Evolutionary conservation across 2,797 vertebrate species (phyloP).

Genomic region (Girardinus metallicus): DNA sequence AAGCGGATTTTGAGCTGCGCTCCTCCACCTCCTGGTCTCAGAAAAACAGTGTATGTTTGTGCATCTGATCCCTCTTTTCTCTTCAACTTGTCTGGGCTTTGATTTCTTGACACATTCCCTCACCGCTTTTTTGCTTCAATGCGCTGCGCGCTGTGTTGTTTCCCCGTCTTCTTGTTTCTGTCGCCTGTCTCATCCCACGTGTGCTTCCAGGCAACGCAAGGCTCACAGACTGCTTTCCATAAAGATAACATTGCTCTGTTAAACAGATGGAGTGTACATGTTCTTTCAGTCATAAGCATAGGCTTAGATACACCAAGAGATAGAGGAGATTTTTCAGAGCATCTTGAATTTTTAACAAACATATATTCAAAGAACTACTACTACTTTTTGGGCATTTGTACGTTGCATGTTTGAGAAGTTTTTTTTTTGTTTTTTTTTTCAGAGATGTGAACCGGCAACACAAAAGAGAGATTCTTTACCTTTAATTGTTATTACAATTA

Average conservation of each 20-base stretch:
- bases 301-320: slow-evolving; percentile 59
- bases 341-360: slow-evolving; percentile 54
- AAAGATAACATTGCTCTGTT: slow-evolving; percentile 71
- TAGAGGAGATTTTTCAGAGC: slow-evolving; percentile 51
- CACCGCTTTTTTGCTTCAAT: slow-evolving; percentile 82
- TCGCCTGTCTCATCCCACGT: slow-evolving; percentile 81
- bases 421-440: neutral
- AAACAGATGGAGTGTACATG: slow-evolving; percentile 74
- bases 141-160: slow-evolving; percentile 77
- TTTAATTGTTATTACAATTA: slow-evolving; percentile 2
- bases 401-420: slow-evolving; percentile 29
- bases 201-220: slow-evolving; percentile 73
- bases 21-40: slow-evolving; percentile 66
- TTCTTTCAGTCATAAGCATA: slow-evolving; percentile 67
- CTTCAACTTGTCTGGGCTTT: slow-evolving; percentile 84
- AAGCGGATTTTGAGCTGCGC: slow-evolving; percentile 63
- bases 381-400: slow-evolving; percentile 21
- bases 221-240: slow-evolving; percentile 75
- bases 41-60: slow-evolving; percentile 71
- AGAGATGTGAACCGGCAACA: neutral
- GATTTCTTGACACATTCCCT: slow-evolving; percentile 84
- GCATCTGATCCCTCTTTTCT: slow-evolving; percentile 75
- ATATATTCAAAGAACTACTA: slow-evolving; percentile 39
- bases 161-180: slow-evolving; percentile 76
- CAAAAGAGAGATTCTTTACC: slow-evolving; percentile 10